Percentiles rank a stretch among this genome's conserved stretches.
phyloP scores from a whole-genome alignment of 2,888 invertebrate genomes.

The Cartodere bifasciata region DNA sequence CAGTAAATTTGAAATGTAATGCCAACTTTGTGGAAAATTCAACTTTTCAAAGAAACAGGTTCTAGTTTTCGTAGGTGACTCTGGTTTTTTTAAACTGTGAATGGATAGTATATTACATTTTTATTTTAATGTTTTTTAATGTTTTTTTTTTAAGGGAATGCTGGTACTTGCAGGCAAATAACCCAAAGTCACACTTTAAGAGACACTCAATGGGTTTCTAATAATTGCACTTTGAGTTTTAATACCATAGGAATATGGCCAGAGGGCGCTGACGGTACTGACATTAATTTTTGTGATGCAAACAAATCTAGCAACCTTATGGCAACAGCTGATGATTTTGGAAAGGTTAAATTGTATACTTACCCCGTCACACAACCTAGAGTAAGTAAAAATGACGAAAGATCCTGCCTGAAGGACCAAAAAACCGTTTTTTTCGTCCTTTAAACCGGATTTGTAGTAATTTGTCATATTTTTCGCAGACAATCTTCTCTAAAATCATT shows the following conservation, averaged over 20 bases:
- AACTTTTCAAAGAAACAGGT: too few species aligned
- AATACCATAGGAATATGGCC: slow-evolving; percentile 82
- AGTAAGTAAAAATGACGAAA: too few species aligned
- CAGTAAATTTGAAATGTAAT: too few species aligned
- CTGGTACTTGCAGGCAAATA: slow-evolving; percentile 72
- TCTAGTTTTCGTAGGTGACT: too few species aligned
- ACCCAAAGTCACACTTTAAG: slow-evolving; percentile 54
- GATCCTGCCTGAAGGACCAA: too few species aligned
- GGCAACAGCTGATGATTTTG: slow-evolving; percentile 81
- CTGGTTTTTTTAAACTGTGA: too few species aligned
- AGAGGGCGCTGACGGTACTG: slow-evolving; percentile 80
- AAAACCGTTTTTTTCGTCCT: too few species aligned
- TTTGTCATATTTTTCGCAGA: too few species aligned
- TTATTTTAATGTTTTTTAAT: not conserved
- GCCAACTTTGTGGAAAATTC: too few species aligned
- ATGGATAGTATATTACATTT: too few species aligned
- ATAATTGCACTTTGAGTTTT: slow-evolving; percentile 70
- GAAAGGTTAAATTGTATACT: slow-evolving; percentile 76
- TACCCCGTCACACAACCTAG: slow-evolving; percentile 79
- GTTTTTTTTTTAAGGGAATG: slow-evolving; percentile 76
- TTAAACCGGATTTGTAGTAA: too few species aligned
- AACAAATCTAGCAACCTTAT: slow-evolving; percentile 53
- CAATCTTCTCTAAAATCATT: too few species aligned
- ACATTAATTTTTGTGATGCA: slow-evolving; percentile 63
- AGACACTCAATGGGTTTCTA: slow-evolving; percentile 67